Evolutionary conservation across 2,888 invertebrate species (phyloP).

Genomic region (Sarcophaga rosellei): DNA sequence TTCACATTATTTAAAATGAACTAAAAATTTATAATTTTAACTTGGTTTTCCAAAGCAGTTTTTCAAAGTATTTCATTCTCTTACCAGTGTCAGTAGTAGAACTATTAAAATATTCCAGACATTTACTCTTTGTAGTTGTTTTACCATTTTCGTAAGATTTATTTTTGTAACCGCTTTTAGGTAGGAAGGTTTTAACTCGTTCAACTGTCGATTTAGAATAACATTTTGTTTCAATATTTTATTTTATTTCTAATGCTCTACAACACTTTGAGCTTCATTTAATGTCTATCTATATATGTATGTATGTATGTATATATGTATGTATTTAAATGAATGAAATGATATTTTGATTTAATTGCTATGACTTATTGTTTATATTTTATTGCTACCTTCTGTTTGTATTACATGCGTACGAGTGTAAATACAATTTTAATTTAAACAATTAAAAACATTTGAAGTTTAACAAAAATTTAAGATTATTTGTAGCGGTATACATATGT

Average conservation of each 20-base stretch:
- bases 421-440: constrained; percentile 14
- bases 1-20: neutral
- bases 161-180: neutral
- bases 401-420: neutral
- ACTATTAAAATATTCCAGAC: neutral
- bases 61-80: neutral
- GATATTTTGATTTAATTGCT: constrained; percentile 15
- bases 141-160: constrained; percentile 24
- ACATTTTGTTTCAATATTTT: constrained; percentile 26
- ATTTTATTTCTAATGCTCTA: constrained; percentile 6
- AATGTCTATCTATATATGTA: too few species aligned
- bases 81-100: constrained; percentile 10
- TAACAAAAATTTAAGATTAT: neutral
- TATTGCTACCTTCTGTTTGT: neutral
- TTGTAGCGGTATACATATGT: too few species aligned
- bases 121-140: neutral
- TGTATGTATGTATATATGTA: too few species aligned
- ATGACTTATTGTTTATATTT: constrained; percentile 9
- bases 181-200: neutral
- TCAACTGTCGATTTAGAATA: constrained; percentile 21
- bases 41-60: neutral
- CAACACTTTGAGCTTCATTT: neutral
- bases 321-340: neutral
- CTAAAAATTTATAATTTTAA: constrained; percentile 3
- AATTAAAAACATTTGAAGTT: constrained; percentile 39